Conservation (phyloP, 1,140 invertebrate species). For the Tribolium castaneum region DNA sequence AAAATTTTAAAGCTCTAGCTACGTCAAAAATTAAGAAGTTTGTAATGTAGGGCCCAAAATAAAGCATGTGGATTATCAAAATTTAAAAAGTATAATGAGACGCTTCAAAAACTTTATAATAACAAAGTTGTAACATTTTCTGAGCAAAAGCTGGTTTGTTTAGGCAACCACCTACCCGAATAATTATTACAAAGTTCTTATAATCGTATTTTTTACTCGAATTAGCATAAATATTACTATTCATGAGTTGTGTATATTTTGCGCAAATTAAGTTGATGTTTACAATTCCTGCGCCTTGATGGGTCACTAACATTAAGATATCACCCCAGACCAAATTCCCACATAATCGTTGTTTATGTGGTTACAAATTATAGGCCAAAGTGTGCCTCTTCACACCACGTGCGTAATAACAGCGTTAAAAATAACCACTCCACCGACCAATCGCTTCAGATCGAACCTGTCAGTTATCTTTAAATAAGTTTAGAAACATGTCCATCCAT, state of each 20-base stretch:
- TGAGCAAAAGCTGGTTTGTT: neutral
- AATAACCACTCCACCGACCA: slow-evolving; percentile 43
- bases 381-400: slow-evolving; percentile 40
- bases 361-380: slow-evolving; percentile 40
- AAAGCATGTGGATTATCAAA: too few species aligned
- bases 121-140: neutral
- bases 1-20: too few species aligned
- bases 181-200: slow-evolving; percentile 50
- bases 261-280: neutral
- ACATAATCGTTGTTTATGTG: slow-evolving; percentile 46
- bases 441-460: slow-evolving; percentile 47
- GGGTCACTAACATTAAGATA: slow-evolving; percentile 43
- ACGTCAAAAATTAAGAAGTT: too few species aligned
- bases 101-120: neutral
- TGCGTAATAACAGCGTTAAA: slow-evolving; percentile 44
- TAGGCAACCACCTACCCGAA: neutral
- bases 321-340: slow-evolving; percentile 50
- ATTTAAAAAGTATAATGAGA: too few species aligned
- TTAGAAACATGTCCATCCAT: slow-evolving; percentile 51
- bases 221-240: neutral
- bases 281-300: neutral
- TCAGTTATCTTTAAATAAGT: slow-evolving; percentile 50
- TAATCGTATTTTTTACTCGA: neutral
- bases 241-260: neutral
- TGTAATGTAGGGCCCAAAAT: too few species aligned